Conservation (phyloP, 2,797 vertebrate species). For the Taenioides sp. region DNA sequence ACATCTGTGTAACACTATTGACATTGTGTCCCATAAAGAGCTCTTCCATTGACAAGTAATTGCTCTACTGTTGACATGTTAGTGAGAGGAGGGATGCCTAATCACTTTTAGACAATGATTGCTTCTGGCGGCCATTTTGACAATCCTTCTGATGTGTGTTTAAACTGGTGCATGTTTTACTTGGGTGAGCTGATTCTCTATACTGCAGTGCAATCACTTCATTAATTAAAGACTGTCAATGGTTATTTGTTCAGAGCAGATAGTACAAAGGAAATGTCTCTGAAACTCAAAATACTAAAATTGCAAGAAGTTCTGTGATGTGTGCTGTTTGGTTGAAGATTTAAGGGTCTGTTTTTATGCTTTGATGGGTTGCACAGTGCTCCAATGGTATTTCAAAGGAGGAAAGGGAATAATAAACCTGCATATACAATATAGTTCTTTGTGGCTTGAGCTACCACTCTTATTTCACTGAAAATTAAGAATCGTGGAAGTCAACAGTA, state of each 20-base stretch:
- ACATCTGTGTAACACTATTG: constrained; percentile 25
- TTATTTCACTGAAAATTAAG: neutral
- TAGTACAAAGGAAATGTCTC: constrained; percentile 13
- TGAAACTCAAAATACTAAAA: constrained; percentile 21
- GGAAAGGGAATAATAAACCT: constrained; percentile 11
- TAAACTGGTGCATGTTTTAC: constrained; percentile 44
- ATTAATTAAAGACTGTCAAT: constrained; percentile 30
- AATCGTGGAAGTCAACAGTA: neutral
- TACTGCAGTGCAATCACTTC: constrained; percentile 25
- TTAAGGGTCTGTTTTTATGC: constrained; percentile 12
- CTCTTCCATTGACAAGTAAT: constrained; percentile 64
- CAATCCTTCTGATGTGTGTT: constrained; percentile 46
- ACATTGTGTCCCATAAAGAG: constrained; percentile 55
- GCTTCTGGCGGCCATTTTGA: constrained; percentile 58
- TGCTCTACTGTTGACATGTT: constrained; percentile 60
- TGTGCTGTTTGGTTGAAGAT: neutral
- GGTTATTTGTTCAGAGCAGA: constrained; percentile 33
- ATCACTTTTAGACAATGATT: constrained; percentile 70
- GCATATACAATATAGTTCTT: neutral
- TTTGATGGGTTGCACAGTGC: constrained; percentile 18
- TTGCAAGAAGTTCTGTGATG: constrained; percentile 7
- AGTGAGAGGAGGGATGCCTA: constrained; percentile 47
- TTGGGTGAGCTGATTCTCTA: constrained; percentile 23
- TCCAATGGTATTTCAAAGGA: neutral
- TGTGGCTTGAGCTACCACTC: neutral